Conservation (phyloP, 2,888 invertebrate species). For the Proisotoma minuta region DNA sequence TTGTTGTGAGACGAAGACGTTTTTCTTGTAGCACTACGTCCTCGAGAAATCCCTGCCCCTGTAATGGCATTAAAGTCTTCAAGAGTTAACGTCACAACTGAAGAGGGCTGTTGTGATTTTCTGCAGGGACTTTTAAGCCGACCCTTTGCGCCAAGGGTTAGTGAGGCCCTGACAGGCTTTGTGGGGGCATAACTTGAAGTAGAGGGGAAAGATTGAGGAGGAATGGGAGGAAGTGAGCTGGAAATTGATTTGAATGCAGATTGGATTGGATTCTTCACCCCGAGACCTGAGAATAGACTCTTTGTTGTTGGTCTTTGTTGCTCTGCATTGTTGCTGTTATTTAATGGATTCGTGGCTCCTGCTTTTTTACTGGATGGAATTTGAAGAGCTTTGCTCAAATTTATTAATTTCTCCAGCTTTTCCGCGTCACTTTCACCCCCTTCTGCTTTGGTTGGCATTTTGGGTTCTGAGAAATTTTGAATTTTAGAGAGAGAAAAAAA, state of each 20-base stretch:
- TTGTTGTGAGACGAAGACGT: slow-evolving; percentile 13
- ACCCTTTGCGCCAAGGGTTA: slow-evolving; percentile 21
- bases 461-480: not conserved
- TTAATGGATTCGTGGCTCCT: not conserved
- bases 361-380: not conserved
- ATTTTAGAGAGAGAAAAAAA: too few species aligned
- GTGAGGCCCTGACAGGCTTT: slow-evolving; percentile 25
- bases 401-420: not conserved
- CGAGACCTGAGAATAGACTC: slow-evolving; percentile 8
- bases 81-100: not conserved
- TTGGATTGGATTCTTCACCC: slow-evolving; percentile 12
- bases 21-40: not conserved
- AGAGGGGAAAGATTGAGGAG: slow-evolving; percentile 12
- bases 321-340: too few species aligned
- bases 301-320: not conserved
- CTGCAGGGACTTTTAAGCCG: slow-evolving; percentile 35
- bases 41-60: slow-evolving; percentile 8
- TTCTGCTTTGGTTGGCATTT: not conserved
- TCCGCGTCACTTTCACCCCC: not conserved
- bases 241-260: not conserved
- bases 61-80: slow-evolving; percentile 14
- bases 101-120: slow-evolving; percentile 9
- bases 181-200: slow-evolving; percentile 9
- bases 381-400: not conserved
- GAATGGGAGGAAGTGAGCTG: slow-evolving; percentile 31